Evolutionary conservation across 2,797 vertebrate genomes (phyloP).

Genomic region (Sebastes kiyomatsui): DNA sequence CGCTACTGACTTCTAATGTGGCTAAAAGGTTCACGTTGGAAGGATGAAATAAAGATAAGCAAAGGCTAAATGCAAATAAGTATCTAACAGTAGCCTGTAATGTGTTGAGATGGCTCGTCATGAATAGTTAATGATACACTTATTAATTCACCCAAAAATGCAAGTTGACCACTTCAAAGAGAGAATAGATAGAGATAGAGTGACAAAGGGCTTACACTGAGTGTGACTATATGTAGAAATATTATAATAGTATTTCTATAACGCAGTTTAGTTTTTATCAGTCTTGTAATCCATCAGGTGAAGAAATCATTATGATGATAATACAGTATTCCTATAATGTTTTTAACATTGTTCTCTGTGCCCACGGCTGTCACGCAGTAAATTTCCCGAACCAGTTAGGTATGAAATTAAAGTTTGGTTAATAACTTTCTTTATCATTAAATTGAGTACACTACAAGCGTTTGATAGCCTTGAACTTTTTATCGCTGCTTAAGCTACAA

Average conservation of each 20-base stretch:
- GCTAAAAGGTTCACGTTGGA: background rate
- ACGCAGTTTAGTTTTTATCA: background rate
- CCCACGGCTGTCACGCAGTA: slow-evolving; percentile 33
- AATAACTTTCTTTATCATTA: slow-evolving; percentile 66
- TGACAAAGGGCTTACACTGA: background rate
- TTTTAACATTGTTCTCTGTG: slow-evolving; percentile 19
- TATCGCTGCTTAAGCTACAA: slow-evolving; percentile 52
- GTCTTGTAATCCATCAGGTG: background rate
- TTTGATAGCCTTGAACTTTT: slow-evolving; percentile 59
- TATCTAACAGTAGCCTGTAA: background rate
- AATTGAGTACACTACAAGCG: slow-evolving; percentile 29
- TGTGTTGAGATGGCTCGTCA: background rate
- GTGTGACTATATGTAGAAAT: background rate
- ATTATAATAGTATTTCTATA: background rate
- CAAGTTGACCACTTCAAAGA: background rate
- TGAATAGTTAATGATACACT: background rate
- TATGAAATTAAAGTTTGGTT: slow-evolving; percentile 63
- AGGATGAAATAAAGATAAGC: background rate
- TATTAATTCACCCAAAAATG: background rate
- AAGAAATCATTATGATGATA: slow-evolving; percentile 10
- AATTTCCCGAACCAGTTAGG: slow-evolving; percentile 54
- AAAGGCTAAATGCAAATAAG: background rate
- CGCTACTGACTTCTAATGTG: background rate
- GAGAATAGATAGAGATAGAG: background rate
- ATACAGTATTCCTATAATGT: slow-evolving; percentile 31